Percentiles rank a stretch among this genome's conserved stretches.
phyloP scores from a whole-genome alignment of 2,113 vertebrate species.

The Aphyosemion australe region DNA sequence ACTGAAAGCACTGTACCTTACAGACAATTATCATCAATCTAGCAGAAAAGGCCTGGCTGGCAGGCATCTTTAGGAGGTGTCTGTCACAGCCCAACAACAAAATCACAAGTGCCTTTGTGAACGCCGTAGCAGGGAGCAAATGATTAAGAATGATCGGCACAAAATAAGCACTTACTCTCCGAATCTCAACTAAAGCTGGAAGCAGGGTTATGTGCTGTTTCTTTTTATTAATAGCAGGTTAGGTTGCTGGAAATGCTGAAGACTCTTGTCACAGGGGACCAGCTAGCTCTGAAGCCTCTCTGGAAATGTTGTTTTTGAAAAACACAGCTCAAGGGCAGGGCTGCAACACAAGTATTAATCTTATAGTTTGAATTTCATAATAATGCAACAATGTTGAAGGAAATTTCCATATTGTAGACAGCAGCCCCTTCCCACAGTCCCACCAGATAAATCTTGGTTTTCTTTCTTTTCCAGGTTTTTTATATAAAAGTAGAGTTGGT shows the following conservation, averaged over 20 bases:
- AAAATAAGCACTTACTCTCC: conserved; percentile 33
- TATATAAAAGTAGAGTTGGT: conserved; percentile 7
- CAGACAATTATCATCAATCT: conserved; percentile 26
- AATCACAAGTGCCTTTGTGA: conserved; percentile 9
- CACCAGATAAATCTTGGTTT: conserved; percentile 10
- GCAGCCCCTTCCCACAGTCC: conserved; percentile 22
- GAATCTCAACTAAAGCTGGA: conserved; percentile 17
- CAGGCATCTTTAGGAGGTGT: conserved; percentile 38
- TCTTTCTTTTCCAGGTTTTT: conserved; percentile 9
- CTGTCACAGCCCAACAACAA: conserved; percentile 56
- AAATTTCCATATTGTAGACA: conserved; percentile 55
- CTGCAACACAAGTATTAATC: conserved; percentile 55
- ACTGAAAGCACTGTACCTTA: conserved; percentile 10
- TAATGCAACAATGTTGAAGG: conserved; percentile 28
- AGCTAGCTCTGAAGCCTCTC: conserved; percentile 42
- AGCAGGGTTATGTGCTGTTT: conserved; percentile 20
- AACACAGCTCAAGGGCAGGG: conserved; percentile 46
- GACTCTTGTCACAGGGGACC: conserved; percentile 63
- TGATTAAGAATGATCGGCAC: conserved; percentile 55
- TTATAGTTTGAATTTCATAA: conserved; percentile 49
- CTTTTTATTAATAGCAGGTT: conserved; percentile 33
- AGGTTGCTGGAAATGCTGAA: conserved; percentile 50
- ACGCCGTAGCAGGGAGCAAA: conserved; percentile 25
- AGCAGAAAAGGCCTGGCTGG: conserved; percentile 7
- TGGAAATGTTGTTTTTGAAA: conserved; percentile 65